phyloP scores from a whole-genome alignment of 2,113 vertebrate genomes.

The Gallinago undulata region DNA sequence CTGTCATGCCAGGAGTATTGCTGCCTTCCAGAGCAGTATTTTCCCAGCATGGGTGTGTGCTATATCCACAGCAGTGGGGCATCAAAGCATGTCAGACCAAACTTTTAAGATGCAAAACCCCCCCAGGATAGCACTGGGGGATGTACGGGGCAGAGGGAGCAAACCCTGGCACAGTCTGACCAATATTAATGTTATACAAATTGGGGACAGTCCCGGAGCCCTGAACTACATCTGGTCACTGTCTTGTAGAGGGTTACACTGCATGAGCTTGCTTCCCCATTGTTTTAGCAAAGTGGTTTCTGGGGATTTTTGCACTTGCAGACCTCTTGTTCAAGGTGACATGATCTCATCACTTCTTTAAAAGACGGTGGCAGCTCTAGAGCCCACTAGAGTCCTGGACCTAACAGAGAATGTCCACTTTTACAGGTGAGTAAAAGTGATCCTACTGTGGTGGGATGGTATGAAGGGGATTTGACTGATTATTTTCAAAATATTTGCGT shows the following conservation, averaged over 20 bases:
- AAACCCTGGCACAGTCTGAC: neutral
- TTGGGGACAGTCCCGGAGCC: neutral
- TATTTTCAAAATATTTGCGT: neutral
- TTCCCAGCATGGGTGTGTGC: neutral
- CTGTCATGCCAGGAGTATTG: neutral
- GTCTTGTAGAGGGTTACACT: neutral
- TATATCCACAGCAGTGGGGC: accelerated
- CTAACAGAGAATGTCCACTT: neutral
- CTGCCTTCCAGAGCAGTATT: neutral
- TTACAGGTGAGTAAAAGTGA: neutral
- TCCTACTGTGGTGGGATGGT: too few relatives aligned
- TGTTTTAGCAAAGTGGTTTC: neutral
- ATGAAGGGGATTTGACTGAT: neutral
- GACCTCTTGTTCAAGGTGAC: neutral
- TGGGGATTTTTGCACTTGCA: neutral
- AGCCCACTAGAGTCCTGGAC: neutral
- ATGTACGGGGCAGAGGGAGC: neutral
- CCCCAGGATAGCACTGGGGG: neutral
- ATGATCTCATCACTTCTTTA: neutral
- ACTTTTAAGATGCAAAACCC: neutral
- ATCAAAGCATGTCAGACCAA: neutral
- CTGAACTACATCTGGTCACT: neutral
- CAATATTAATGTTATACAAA: neutral
- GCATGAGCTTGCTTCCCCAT: accelerated
- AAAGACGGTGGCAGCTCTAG: neutral